A percentile compares a stretch with the other conserved stretches of the same genome.
phyloP scores from a whole-genome alignment of 2,797 vertebrate species.

The Leptodactylus fallax region DNA sequence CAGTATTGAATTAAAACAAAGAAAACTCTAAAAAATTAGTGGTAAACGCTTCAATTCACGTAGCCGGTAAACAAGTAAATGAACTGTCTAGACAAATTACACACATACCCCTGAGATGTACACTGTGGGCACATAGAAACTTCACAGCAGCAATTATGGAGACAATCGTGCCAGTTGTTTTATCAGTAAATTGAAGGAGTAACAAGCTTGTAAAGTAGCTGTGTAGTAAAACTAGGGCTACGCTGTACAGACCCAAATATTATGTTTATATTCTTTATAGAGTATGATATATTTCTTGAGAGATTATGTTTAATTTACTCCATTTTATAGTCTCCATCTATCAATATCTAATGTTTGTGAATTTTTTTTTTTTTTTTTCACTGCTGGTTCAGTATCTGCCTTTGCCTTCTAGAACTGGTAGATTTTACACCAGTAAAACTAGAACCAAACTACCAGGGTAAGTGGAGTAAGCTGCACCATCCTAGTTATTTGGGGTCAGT shows the following conservation, averaged over 20 bases:
- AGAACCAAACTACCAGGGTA: neutral
- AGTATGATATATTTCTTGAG: neutral
- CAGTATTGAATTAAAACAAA: conserved; percentile 26
- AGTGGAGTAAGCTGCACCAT: too few species aligned
- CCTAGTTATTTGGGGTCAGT: too few species aligned
- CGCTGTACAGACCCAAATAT: neutral
- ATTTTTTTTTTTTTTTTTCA: too few species aligned
- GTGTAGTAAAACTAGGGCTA: neutral
- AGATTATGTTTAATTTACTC: neutral
- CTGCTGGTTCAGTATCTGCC: neutral
- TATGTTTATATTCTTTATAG: neutral
- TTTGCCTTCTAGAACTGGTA: neutral
- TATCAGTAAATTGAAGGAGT: conserved; percentile 12
- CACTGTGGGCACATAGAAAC: neutral
- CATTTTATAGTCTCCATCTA: neutral
- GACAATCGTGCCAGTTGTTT: neutral
- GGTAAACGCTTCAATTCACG: neutral
- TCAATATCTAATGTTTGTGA: neutral
- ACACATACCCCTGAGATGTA: conserved; percentile 6
- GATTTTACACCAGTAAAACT: neutral
- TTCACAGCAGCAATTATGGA: conserved; percentile 12
- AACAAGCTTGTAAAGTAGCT: neutral
- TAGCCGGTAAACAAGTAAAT: conserved; percentile 33
- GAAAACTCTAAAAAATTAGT: neutral
- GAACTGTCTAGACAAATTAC: conserved; percentile 42